Conservation (phyloP, 2,888 invertebrate species). For the Drosophila phalerata region DNA sequence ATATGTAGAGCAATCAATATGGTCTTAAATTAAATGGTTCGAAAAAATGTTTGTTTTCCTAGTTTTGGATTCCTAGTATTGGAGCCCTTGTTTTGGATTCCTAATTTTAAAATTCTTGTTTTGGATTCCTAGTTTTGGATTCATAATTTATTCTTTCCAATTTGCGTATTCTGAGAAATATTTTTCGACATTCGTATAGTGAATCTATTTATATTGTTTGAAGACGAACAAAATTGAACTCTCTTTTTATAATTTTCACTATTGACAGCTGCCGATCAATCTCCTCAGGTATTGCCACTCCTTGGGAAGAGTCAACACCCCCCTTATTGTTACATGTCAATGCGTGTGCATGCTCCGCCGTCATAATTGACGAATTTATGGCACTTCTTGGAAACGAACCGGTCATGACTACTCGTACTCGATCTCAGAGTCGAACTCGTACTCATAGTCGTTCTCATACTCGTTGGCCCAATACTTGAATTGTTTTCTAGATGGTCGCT, state of each 20-base stretch:
- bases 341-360: constrained; percentile 64
- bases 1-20: no score
- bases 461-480: constrained; percentile 53
- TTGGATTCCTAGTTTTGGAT: no score
- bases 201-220: no score
- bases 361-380: constrained; percentile 82
- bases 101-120: no score
- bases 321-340: constrained; percentile 26
- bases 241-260: constrained; percentile 1
- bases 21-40: no score
- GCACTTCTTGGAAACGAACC: constrained; percentile 67
- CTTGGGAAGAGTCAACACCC: constrained; percentile 8
- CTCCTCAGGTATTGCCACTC: constrained; percentile 29
- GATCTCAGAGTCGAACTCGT: not conserved
- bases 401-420: constrained; percentile 21
- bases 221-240: not conserved
- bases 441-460: constrained; percentile 14
- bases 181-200: no score
- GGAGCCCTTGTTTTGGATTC: no score
- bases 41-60: no score
- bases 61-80: no score
- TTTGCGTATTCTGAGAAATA: no score
- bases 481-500: constrained; percentile 48
- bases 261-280: constrained; percentile 75
- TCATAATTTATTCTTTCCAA: no score